These are phyloP conservation scores for Trissolcus basalis DNA, from an alignment of 1,140 invertebrate genomes.

Conservation along the genomic window DNA sequence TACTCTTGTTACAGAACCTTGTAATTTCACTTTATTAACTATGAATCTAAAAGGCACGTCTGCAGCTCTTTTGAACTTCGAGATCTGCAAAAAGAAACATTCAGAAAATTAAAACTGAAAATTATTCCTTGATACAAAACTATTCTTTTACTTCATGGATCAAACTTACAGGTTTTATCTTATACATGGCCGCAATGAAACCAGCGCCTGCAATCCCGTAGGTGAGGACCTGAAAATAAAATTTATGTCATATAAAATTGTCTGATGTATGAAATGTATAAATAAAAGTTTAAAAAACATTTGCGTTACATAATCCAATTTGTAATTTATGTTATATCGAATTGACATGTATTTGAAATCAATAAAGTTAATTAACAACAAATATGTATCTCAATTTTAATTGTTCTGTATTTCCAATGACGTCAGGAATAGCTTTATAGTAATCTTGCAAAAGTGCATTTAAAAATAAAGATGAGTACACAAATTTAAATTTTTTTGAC, in stretches of 20 bases:
- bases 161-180: constrained; percentile 76
- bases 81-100: constrained; percentile 68
- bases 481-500: no score
- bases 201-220: constrained; percentile 76
- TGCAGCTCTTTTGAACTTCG: constrained; percentile 73
- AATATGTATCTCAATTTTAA: not conserved
- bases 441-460: no score
- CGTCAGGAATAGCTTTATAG: no score
- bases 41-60: constrained; percentile 76
- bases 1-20: constrained; percentile 71
- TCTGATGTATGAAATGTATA: no score
- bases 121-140: no score
- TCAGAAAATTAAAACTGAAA: constrained; percentile 5
- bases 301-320: no score
- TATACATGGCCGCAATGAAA: constrained; percentile 73
- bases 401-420: not conserved
- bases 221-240: constrained; percentile 71
- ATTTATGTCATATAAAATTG: not conserved
- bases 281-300: no score
- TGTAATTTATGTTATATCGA: no score
- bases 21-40: constrained; percentile 68
- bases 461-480: no score
- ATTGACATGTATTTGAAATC: not conserved
- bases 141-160: constrained; percentile 27
- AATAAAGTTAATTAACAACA: not conserved